Evolutionary conservation across 2,888 invertebrate genomes (phyloP), one percentile per base, ranked within the genome.

Genomic region (Cartodere bifasciata): DNA sequence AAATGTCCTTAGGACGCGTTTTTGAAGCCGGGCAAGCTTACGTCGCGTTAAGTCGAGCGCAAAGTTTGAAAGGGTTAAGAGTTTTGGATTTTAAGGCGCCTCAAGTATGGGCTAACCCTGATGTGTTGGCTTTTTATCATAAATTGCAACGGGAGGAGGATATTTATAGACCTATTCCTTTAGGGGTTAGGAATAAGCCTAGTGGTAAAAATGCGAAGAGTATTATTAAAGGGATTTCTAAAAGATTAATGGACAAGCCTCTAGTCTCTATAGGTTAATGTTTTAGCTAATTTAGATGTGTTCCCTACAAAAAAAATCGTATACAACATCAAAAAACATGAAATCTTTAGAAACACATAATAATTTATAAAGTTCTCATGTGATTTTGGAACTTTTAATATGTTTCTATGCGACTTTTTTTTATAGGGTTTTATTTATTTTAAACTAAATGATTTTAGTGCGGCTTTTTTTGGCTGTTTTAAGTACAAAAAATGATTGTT

Each of bases 1-100:
- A 94, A 63, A 90, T 94, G 79, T 86, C 88, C 4, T 60, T 94
- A 28, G 72, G 78, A 0, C 75, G 83, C 49, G 91, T 92, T 20
- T 95, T 95, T 63, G 92, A 94, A 63, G 82, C 87, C 17, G 95
- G 95, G 0, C 94, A 95, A 62, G 88, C 94, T 0, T 95, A 95
- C 61, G 94, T 95, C 0, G 95, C 94, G 1, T 60, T 95, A 5
- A 92, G 92, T 9, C 69, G 95, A 41, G 92, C 94, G 6, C 82
- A 87, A 51, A 88, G 83, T 50, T 65, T 95, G 29, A 70, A 84
- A 31, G 77, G 83, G 2, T 64, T 94, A n/a, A 62, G 88, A 38
- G 81, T 94, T 17, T 56, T 91, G 31, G 88, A 91, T 58, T 92
- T 94, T 62, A 78, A 81, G 52, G 65, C 75, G 1, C 69, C 75